A percentile compares a stretch with the other conserved stretches of the same genome.
These are phyloP conservation scores for Pseudochaenichthys georgianus DNA, from an alignment of 2,797 vertebrate species.

Conservation along the genomic window DNA sequence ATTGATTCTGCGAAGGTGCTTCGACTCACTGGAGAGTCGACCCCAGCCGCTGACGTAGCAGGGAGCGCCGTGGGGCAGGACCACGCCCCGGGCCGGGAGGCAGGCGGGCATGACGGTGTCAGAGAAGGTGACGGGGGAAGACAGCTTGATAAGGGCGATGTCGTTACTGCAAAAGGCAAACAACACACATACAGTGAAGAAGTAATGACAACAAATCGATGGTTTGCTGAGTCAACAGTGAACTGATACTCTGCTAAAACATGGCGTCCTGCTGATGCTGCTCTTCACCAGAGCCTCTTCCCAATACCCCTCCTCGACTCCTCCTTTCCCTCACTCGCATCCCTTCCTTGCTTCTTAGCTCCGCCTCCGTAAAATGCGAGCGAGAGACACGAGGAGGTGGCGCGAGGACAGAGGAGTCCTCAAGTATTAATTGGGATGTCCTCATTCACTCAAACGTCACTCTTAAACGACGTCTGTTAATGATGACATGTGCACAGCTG, in stretches of 20 bases:
- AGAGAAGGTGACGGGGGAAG: conserved; percentile 69
- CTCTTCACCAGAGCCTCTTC: no score
- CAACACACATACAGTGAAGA: background rate
- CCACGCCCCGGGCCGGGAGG: conserved; percentile 69
- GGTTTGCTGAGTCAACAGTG: background rate
- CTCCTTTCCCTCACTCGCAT: no score
- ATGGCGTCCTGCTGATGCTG: background rate
- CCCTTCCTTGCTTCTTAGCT: no score
- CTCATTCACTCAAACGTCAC: no score
- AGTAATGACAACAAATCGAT: background rate
- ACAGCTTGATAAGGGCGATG: conserved; percentile 90
- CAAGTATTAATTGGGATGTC: no score
- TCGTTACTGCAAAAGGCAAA: conserved; percentile 76
- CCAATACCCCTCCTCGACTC: no score
- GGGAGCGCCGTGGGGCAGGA: conserved; percentile 78
- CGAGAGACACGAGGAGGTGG: no score
- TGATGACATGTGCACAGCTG: no score
- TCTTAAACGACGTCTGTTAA: no score
- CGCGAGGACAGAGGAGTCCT: no score
- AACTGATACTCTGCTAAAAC: background rate
- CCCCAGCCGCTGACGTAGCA: conserved; percentile 89
- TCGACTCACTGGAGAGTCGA: conserved; percentile 84
- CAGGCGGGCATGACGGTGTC: conserved; percentile 83
- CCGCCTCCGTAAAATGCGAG: no score
- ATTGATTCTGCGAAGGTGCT: background rate